Conservation (phyloP, 2,113 vertebrate species). For the Pelmatolapia mariae region DNA sequence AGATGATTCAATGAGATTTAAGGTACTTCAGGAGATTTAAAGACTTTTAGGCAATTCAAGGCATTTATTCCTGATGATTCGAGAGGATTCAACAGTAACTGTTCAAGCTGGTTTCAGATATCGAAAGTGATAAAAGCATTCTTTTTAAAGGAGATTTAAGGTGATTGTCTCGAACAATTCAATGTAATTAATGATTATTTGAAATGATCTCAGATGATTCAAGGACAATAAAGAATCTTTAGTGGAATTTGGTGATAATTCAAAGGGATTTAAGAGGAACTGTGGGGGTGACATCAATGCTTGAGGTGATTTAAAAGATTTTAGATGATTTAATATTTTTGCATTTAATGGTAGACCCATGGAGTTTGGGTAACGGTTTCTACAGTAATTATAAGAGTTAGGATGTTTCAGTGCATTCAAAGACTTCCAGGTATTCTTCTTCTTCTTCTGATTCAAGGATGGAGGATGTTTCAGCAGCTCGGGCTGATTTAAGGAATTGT, state of each 20-base stretch:
- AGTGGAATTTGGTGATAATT: not conserved
- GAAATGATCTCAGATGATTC: not conserved
- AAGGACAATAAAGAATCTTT: not conserved
- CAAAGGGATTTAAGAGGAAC: not conserved
- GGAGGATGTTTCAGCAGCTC: not conserved
- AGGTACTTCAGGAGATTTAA: not conserved
- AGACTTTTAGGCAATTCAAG: not conserved
- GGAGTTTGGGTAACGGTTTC: not conserved
- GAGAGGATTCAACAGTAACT: not conserved
- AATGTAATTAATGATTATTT: not conserved
- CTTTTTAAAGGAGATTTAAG: not conserved
- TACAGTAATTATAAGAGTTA: fast-evolving
- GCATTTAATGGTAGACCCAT: not conserved
- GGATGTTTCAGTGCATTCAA: not conserved
- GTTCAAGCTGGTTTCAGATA: not conserved
- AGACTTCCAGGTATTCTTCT: not conserved
- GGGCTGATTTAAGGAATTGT: not conserved
- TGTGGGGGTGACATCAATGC: not conserved
- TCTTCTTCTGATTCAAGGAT: not conserved
- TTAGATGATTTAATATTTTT: not conserved
- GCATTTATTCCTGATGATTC: not conserved
- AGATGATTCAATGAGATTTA: not conserved
- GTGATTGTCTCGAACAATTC: not conserved
- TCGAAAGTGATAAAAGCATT: not conserved
- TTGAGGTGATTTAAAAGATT: not conserved